Evolutionary conservation across 2,797 vertebrate species (phyloP).

Genomic region (Buceros bicornis): DNA sequence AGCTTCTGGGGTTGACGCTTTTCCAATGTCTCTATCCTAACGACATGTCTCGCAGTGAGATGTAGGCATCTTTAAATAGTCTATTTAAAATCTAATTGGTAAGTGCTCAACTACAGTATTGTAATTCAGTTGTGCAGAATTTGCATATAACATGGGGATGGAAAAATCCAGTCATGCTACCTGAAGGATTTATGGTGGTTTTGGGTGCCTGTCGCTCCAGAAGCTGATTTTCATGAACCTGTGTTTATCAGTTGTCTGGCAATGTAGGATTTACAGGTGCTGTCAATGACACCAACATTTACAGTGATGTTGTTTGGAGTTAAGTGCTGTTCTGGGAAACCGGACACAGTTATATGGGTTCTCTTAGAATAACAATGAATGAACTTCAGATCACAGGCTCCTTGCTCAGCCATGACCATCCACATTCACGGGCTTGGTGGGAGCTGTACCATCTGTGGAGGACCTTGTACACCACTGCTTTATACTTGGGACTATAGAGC

Average conservation of each 20-base stretch:
- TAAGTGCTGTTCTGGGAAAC: not conserved
- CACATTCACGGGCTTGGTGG: not conserved
- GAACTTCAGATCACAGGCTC: not conserved
- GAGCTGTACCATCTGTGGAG: not conserved
- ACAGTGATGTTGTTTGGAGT: not conserved
- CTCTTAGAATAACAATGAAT: not conserved
- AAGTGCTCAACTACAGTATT: not conserved
- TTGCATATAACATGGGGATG: not conserved
- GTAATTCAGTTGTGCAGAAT: not conserved
- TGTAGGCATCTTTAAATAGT: conserved; percentile 21
- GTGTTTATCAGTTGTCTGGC: not conserved
- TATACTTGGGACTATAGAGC: not conserved
- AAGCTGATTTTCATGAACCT: not conserved
- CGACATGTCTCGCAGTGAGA: not conserved
- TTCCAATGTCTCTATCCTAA: not conserved
- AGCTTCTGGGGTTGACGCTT: not conserved
- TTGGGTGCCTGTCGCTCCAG: not conserved
- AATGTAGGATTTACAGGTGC: not conserved
- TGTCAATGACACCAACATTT: not conserved
- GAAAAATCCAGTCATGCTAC: not conserved
- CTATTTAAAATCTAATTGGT: conserved; percentile 5
- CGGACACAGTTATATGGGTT: not conserved
- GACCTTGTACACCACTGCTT: not conserved
- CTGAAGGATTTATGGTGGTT: conserved; percentile 3
- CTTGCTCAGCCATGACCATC: not conserved